A percentile compares a stretch with the other conserved stretches of the same genome.
phyloP scores from a whole-genome alignment of 2,888 invertebrate genomes.

The Aspidiotus destructor region DNA sequence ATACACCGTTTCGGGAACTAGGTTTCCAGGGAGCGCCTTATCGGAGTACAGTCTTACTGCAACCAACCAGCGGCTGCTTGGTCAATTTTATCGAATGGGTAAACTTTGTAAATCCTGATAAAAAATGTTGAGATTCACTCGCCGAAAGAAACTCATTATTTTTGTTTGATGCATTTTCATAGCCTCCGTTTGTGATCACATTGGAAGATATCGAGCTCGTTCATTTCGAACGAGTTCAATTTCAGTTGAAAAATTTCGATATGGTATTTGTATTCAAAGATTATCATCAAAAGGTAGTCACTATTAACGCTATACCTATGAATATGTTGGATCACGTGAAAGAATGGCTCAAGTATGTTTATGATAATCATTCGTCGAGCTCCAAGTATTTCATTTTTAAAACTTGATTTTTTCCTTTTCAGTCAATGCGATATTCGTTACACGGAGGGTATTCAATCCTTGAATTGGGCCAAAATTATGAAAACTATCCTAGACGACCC shows the following conservation, averaged over 20 bases:
- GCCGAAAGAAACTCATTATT: background rate
- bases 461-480: slow-evolving; percentile 99
- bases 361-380: background rate
- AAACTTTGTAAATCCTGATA: slow-evolving; percentile 36
- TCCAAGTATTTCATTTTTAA: background rate
- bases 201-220: slow-evolving; percentile 95
- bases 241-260: slow-evolving; percentile 97
- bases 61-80: slow-evolving; percentile 95
- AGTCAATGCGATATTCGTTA: slow-evolving; percentile 78
- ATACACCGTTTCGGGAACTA: slow-evolving; percentile 94
- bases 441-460: slow-evolving; percentile 94
- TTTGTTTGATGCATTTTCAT: slow-evolving; percentile 35
- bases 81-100: slow-evolving; percentile 96
- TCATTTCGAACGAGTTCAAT: slow-evolving; percentile 97
- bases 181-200: slow-evolving; percentile 96
- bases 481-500: slow-evolving; percentile 98
- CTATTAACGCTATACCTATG: slow-evolving; percentile 99
- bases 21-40: slow-evolving; percentile 97
- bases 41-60: slow-evolving; percentile 88
- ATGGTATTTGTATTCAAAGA: slow-evolving; percentile 99
- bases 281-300: slow-evolving; percentile 83
- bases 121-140: slow-evolving; percentile 5
- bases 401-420: background rate
- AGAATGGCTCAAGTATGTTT: slow-evolving; percentile 90
- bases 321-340: slow-evolving; percentile 98